phyloP scores from a whole-genome alignment of 2,797 vertebrate species.

The Lepidocolaptes lacrymiger region DNA sequence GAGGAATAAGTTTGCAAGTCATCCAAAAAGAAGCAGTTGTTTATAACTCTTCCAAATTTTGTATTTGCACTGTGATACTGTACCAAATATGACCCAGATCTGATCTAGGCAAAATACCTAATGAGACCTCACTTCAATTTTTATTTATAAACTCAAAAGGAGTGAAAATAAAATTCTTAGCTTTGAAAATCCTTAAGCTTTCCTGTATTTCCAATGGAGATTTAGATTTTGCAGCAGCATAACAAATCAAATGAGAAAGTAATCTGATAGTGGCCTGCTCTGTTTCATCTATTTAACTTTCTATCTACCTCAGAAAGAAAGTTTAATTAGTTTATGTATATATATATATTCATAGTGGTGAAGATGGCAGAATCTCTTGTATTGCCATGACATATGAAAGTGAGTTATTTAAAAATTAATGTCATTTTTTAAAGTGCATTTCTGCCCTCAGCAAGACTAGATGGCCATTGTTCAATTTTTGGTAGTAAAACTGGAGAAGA shows the following conservation, averaged over 20 bases:
- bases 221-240: not conserved
- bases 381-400: not conserved
- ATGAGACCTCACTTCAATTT: not conserved
- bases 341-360: not conserved
- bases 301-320: not conserved
- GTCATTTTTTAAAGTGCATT: not conserved
- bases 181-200: not conserved
- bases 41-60: not conserved
- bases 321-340: not conserved
- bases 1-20: not conserved
- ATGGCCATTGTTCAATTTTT: not conserved
- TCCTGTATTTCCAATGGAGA: not conserved
- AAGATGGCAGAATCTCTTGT: not conserved
- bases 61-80: not conserved
- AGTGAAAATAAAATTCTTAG: not conserved
- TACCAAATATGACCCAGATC: not conserved
- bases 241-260: not conserved
- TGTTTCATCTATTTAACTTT: not conserved
- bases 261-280: not conserved
- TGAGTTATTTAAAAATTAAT: not conserved
- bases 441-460: not conserved
- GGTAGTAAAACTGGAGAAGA: constrained; percentile 24
- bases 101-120: not conserved
- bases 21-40: not conserved
- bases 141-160: not conserved